Evolutionary conservation across 2,113 vertebrate species (phyloP), one percentile per base, ranked within the genome.

Genomic region (Rhineura floridana): DNA sequence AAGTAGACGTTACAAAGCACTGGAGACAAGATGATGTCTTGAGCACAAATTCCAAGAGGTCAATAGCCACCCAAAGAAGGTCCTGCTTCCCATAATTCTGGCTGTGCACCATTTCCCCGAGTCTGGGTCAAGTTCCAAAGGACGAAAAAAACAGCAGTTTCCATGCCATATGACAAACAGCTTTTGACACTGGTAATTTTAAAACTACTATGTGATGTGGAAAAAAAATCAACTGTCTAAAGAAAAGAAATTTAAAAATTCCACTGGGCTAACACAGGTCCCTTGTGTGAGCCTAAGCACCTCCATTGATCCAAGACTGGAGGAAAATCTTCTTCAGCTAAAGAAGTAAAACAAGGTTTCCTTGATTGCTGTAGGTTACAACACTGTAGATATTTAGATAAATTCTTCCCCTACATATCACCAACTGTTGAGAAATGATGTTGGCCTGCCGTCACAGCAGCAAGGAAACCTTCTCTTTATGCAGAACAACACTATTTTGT

Each of bases 311-410:
- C 44, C 48, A 75, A 59, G 39, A 75, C 15, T 59, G 42, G 44
- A 85, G 19, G n/a, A 15, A n/a, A 28, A 46, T 78, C 42, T 84
- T 59, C 55, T 84, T 59, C 55, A 59, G 1, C 12, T 30, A 33
- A 67, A 50, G 25, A 30, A 84, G 59, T 19, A 89, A 92, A 88
- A 88, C 39, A 88, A 90, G 80, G n/a, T 83, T 46, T 82, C n/a
- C 62, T 65, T 76, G 23, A n/a, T n/a, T n/a, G n/a, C n/a, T n/a
- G n/a, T n/a, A 21, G 17, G 17, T 1, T 59, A 19, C 55, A 85
- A 19, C 28, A 67, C 30, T 44, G 13, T 3, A 73, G 19, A 8
- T 13, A 72, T 21, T 67, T 67, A 10, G 48, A 86, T 50, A 89
- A 85, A 86, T 87, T 69, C 39, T 25, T 78, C 44, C 15, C 84